Conservation (phyloP, 2,888 invertebrate genomes). For the Fragum fragum region DNA sequence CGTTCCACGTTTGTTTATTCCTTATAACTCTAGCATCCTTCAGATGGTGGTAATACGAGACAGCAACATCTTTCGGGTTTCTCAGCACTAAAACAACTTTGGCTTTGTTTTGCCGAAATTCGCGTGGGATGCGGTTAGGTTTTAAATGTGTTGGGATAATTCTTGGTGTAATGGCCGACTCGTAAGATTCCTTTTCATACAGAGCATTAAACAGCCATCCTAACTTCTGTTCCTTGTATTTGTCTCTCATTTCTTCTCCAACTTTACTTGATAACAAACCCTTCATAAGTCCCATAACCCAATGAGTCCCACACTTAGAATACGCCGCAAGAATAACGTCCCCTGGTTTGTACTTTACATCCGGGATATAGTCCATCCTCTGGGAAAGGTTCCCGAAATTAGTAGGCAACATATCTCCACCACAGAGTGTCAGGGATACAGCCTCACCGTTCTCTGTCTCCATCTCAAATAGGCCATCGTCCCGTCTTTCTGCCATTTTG, state of each 20-base stretch:
- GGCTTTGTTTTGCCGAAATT: not conserved
- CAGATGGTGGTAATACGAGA: conserved; percentile 3
- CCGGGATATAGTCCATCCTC: not conserved
- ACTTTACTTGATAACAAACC: not conserved
- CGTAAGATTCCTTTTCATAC: not conserved
- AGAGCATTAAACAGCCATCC: conserved; percentile 14
- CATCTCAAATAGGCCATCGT: not conserved
- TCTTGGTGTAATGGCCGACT: not conserved
- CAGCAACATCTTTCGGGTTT: conserved; percentile 4
- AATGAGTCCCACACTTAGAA: conserved; percentile 1
- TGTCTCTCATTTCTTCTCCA: not conserved
- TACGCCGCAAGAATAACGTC: not conserved
- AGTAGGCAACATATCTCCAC: conserved; percentile 2
- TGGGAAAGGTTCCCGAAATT: not conserved
- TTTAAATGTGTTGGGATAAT: conserved; percentile 2
- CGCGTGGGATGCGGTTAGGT: not conserved
- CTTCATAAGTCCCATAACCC: not conserved
- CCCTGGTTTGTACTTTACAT: not conserved
- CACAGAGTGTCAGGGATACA: conserved; percentile 1
- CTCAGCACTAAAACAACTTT: not conserved
- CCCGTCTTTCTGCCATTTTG: not conserved
- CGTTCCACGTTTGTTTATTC: conserved; percentile 5
- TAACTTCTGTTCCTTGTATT: not conserved
- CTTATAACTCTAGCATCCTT: not conserved
- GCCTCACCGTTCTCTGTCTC: not conserved